Percentiles rank a stretch among this genome's conserved stretches.
Evolutionary conservation across 1,140 invertebrate genomes (phyloP).

Genomic region (Triops longicaudatus): DNA sequence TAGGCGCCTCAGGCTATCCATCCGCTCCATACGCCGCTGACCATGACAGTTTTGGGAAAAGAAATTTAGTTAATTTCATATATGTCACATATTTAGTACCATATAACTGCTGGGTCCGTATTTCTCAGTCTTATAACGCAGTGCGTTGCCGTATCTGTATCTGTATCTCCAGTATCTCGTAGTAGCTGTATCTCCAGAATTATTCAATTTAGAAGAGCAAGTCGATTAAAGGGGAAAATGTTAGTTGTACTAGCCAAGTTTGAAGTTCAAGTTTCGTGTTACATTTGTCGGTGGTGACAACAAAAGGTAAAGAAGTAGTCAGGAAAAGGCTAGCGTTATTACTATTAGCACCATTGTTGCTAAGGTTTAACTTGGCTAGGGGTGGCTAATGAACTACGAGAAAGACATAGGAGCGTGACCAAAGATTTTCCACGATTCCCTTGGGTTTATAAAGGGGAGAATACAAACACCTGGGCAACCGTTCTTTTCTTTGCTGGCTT

Average conservation of each 20-base stretch:
- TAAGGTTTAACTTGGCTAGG: background rate
- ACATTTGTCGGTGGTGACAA: background rate
- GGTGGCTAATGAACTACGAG: constrained; percentile 13
- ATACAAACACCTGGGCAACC: background rate
- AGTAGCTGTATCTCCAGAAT: too few species aligned
- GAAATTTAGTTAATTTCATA: background rate
- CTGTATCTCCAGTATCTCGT: too few species aligned
- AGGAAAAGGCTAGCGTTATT: background rate
- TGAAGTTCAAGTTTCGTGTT: too few species aligned
- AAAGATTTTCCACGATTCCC: constrained; percentile 1
- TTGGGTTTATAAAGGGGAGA: background rate
- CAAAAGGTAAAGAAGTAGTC: background rate
- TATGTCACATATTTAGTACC: background rate
- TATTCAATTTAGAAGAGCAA: too few species aligned
- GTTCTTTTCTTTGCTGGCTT: background rate
- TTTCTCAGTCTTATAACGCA: too few species aligned
- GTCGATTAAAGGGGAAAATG: too few species aligned
- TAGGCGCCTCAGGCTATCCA: background rate
- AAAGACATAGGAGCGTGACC: background rate
- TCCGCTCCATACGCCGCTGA: background rate
- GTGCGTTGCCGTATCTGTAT: too few species aligned
- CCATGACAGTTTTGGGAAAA: background rate
- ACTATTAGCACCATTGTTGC: background rate
- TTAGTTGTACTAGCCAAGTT: too few species aligned
- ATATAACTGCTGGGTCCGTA: too few species aligned